Base-by-base conservation (phyloP, 2,797 vertebrate genomes). In the Lagocephalus sceleratus region DNA sequence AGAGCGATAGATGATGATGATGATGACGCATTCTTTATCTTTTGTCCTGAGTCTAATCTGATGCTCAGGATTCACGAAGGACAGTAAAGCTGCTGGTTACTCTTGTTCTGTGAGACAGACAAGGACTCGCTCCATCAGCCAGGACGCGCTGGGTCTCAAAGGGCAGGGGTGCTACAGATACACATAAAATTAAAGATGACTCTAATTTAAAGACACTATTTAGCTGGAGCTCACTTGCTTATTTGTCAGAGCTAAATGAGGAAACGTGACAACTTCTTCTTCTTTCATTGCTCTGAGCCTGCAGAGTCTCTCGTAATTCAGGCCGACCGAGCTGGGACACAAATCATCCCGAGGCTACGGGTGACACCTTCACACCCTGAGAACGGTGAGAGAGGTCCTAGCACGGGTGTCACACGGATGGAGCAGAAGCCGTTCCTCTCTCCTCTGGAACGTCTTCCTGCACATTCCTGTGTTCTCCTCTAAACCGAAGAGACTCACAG, bases 161-260 rank as follows among this genome's bases (percentile, higher is more conserved):
- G 25, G 46, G 7, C 22, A 66, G 25, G 23, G 49, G 47, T 17
- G 25, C 54, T 48, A 22, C 46, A 10, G 39, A 44, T 63, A 54
- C 58, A 21, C 35, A 60, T 29, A 23, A 55, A 57, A 47, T 11
- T 17, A 66, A 70, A 61, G 20, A 60, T 25, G 49, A 52, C 47
- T 55, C 26, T 19, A 41, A 32, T 17, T 10, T 10, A 26, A 25
- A n/a, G 12, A 58, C 3, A 16, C 39, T 42, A 1, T 44, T 47
- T 39, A 40, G n/a, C 29, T 5, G 41, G 16, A 3, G 8, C 45
- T 54, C 29, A 51, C 47, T 22, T 61, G 44, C 72, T 66, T 58
- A 54, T 72, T 63, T 43, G 52, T 58, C 38, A 21, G 54, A 59
- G 71, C 58, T 64, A 63, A 73, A 71, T 47, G 35, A 54, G 60